phyloP scores from a whole-genome alignment of 2,888 invertebrate species.

The Pegoplata infirma region DNA sequence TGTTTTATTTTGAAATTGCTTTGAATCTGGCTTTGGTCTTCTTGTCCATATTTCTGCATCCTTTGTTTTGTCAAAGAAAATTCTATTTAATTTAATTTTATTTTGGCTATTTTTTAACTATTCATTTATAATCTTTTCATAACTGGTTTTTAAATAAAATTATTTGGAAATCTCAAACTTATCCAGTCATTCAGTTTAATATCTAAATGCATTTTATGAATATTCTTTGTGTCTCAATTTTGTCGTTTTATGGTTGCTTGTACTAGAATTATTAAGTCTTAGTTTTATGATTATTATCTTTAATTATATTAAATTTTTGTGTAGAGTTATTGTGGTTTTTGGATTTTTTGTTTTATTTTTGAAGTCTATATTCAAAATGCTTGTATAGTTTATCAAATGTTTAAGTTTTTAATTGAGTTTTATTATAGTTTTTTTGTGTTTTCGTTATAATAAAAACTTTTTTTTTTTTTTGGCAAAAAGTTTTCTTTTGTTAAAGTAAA shows the following conservation, averaged over 20 bases:
- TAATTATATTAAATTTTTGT: constrained; percentile 27
- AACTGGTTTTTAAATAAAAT: constrained; percentile 35
- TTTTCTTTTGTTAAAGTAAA: no score
- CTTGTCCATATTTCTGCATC: not conserved
- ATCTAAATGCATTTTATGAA: not conserved
- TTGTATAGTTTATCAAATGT: constrained; percentile 15
- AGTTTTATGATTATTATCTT: constrained; percentile 23
- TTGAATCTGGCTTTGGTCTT: not conserved
- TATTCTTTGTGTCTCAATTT: constrained; percentile 1
- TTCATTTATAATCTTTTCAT: constrained; percentile 39
- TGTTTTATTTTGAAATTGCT: constrained; percentile 3
- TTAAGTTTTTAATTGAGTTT: constrained; percentile 44
- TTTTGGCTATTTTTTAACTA: constrained; percentile 23
- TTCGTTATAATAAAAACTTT: no score
- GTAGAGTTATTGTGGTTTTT: no score
- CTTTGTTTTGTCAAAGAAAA: not conserved
- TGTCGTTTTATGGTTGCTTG: constrained; percentile 4
- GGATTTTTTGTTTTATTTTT: constrained; percentile 17
- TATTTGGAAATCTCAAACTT: constrained; percentile 3
- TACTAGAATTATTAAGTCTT: not conserved
- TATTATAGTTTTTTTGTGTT: constrained; percentile 13
- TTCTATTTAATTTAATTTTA: constrained; percentile 17
- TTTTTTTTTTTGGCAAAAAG: no score
- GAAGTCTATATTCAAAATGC: no score
- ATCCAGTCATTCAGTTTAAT: not conserved